Conservation (phyloP, 2,797 vertebrate species). For the Simalia tracyae region DNA sequence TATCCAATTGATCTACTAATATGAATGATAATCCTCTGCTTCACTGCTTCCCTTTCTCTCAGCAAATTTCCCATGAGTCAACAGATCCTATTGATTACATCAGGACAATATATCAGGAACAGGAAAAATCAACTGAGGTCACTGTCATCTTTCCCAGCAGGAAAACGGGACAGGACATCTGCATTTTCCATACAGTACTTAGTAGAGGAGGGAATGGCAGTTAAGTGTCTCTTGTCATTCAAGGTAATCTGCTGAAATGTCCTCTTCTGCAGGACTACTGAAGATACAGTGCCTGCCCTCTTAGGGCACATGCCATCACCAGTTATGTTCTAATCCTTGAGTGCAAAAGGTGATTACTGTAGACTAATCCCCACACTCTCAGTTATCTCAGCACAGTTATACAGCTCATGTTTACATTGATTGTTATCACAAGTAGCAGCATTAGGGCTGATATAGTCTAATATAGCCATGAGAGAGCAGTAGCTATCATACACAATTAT, state of each 20-base stretch:
- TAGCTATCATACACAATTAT: rapidly evolving
- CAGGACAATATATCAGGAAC: neutral
- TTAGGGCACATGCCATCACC: neutral
- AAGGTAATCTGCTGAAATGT: neutral
- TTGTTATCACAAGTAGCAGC: neutral
- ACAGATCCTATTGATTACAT: neutral
- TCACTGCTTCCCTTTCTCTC: neutral
- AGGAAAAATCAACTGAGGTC: neutral
- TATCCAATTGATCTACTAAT: neutral
- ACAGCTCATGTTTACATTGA: too few relatives aligned
- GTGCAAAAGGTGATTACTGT: neutral
- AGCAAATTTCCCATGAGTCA: neutral
- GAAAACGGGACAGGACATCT: neutral
- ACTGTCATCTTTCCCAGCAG: neutral
- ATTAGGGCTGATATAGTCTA: neutral
- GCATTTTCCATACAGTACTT: neutral
- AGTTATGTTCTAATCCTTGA: neutral
- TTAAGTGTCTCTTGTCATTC: neutral
- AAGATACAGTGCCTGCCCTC: neutral
- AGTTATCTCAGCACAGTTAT: neutral
- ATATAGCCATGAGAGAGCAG: neutral
- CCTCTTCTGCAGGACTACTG: neutral
- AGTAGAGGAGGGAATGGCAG: neutral
- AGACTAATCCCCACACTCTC: neutral
- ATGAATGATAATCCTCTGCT: too few relatives aligned